Evolutionary conservation across 2,797 vertebrate genomes (phyloP), one percentile per base, ranked within the genome.

Genomic region (Callimico goeldii): DNA sequence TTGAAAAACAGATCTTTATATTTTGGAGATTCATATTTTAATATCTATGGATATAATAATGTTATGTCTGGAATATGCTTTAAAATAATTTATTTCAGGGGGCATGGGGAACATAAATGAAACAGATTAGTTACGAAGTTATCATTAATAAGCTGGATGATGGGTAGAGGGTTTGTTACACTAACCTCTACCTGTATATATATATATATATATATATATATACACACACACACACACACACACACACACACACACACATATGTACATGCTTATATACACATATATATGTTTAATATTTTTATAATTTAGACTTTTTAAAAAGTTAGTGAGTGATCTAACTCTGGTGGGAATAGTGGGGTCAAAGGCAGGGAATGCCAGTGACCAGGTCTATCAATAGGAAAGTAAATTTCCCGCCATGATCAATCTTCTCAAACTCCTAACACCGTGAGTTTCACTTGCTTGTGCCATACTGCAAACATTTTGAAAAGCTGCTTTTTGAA

Each of bases 11-110:
- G 50, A 13, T 39, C 26, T 36, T 92, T 61, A 92, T 81, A 90
- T 76, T 97, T 94, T 85, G 10, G 14, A 92, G 39, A 90, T 33
- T 95, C 20, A 88, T 50, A 91, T 28, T 52, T 86, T 89, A 96
- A 91, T 87, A 30, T 50, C 58, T 57, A 77, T 7, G 8, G 39
- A 58, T 87, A 0, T 48, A 81, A 79, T 61, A 11, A 67, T 83
- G 12, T 26, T 77, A 41, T 28, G 30, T 58, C 28, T 88, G 13
- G 57, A 64, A 90, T 90, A 76, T 90, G 36, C 52, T 90, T 75
- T 86, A 92, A 61, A 58, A 75, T 81, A 91, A 86, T 67, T 79
- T 64, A 52, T 8, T 20, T 79, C 28, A 46, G 46, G 61, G 61
- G 39, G 17, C 33, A 28, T 43, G 82, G 55, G 33, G 28, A 67